Base-by-base conservation (phyloP, 2,797 vertebrate genomes). In the Acanthornis magna region DNA sequence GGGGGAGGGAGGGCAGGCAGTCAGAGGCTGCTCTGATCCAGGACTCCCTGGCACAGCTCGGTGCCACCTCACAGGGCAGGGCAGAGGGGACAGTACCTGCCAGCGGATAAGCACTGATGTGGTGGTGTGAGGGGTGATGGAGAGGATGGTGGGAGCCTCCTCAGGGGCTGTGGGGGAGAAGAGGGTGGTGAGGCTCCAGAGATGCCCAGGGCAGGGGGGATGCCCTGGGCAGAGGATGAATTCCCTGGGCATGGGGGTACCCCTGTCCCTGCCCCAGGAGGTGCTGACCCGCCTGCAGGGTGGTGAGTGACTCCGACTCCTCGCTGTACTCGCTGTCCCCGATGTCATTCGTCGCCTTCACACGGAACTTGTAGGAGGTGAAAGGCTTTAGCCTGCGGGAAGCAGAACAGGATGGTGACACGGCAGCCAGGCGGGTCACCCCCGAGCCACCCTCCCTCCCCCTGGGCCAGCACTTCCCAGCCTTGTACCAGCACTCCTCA, bases 321-420 rank as follows among this genome's bases (percentile, higher is more conserved):
- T 98, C 98, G 10, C 99, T 99, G 98, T 99, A 99, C 91, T 99
- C 99, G 29, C 99, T 99, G 98, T 99, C 99, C 42, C 99, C 99
- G 0, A 99, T 99, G 97, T 99, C 99, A 3, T 99, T 99, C 4
- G 99, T 99, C 2, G 99, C 99, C 96, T 99, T 99, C 23, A 99
- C 98, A 4, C 99, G 98, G 98, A 99, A 99, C 98, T 99, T 99
- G 98, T 99, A 99, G 77, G 99, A 99, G 2, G 99, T 99, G 97
- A 99, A 99, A 43, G 99, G 99, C 96, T 99, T 99, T 90, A 99
- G 96, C 97, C 99, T 99, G 89, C 3, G 14, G n/a, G 43, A 30
- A 48, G 76, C 26, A 0, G 29, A 73, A 57, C 1, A 1, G 38
- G 66, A 14, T 1, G 23, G 74, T 38, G 40, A 26, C 3, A 1